Conservation (phyloP, 2,113 vertebrate genomes). For the Tichodroma muraria region DNA sequence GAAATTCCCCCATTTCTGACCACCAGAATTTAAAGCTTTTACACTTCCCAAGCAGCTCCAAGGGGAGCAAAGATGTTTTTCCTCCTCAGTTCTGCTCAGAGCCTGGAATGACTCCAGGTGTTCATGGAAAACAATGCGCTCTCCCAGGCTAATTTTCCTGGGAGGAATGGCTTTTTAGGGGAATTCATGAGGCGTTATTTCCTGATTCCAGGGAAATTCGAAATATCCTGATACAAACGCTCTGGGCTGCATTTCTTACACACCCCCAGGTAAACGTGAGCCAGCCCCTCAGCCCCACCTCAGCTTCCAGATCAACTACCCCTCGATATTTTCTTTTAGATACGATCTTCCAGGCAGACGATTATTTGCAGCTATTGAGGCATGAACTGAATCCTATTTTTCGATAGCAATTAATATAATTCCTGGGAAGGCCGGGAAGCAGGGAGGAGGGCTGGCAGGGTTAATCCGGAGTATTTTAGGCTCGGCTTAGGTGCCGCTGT, state of each 20-base stretch:
- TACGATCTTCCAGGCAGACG: constrained; percentile 7
- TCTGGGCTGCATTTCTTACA: constrained; percentile 42
- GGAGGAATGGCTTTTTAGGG: neutral
- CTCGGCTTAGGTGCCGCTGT: neutral
- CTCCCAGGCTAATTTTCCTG: neutral
- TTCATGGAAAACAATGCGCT: neutral
- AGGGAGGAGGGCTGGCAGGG: neutral
- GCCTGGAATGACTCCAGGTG: neutral
- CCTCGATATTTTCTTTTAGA: neutral
- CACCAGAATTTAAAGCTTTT: neutral
- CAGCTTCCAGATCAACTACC: neutral
- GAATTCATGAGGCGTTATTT: constrained; percentile 40
- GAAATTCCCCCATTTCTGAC: neutral
- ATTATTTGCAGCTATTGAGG: neutral
- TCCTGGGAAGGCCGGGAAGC: constrained; percentile 32
- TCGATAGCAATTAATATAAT: neutral
- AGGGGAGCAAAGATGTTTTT: neutral
- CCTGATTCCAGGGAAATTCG: constrained; percentile 32
- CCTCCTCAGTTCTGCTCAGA: neutral
- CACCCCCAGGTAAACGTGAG: constrained; percentile 42
- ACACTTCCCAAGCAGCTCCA: neutral
- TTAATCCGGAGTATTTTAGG: rapidly evolving
- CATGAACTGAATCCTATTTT: neutral
- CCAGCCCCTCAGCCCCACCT: constrained; percentile 23
- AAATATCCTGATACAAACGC: constrained; percentile 42